A percentile compares a stretch with the other conserved stretches of the same genome.
These are phyloP conservation scores for Hemibagrus guttatus DNA, from an alignment of 2,797 vertebrate species.

Conservation along the genomic window DNA sequence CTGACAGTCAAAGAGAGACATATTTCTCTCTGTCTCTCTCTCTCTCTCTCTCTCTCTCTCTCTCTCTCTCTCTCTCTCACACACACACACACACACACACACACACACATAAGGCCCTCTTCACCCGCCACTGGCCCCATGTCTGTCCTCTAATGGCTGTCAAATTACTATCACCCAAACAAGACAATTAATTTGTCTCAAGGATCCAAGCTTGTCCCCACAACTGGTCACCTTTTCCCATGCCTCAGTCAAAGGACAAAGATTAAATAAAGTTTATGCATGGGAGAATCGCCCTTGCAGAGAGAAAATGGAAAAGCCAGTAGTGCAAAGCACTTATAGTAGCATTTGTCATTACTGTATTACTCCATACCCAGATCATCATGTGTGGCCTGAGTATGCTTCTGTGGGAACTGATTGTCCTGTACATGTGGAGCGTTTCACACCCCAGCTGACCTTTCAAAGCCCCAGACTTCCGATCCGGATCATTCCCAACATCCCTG, in stretches of 20 bases:
- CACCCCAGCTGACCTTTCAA: conserved; percentile 42
- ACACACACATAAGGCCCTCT: conserved; percentile 38
- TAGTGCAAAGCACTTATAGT: conserved; percentile 15
- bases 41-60: conserved; percentile 4
- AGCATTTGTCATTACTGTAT: conserved; percentile 27
- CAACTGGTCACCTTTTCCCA: conserved; percentile 45
- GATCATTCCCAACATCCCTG: conserved; percentile 64
- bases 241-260: conserved; percentile 47
- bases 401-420: conserved; percentile 52
- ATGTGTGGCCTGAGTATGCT: conserved; percentile 35
- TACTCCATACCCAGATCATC: neutral
- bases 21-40: conserved; percentile 21
- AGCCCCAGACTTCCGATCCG: conserved; percentile 65
- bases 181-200: conserved; percentile 71
- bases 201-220: conserved; percentile 34
- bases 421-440: conserved; percentile 17
- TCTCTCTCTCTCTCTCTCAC: neutral
- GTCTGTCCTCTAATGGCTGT: conserved; percentile 77
- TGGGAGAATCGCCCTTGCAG: neutral
- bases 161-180: conserved; percentile 80
- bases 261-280: conserved; percentile 50
- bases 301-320: neutral
- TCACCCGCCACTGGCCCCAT: conserved; percentile 69
- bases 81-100: conserved; percentile 27
- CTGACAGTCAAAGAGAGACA: conserved; percentile 26